Percentiles rank a stretch among this genome's conserved stretches.
Evolutionary conservation across 2,888 invertebrate genomes (phyloP).

Genomic region (Campopleginae sp.): DNA sequence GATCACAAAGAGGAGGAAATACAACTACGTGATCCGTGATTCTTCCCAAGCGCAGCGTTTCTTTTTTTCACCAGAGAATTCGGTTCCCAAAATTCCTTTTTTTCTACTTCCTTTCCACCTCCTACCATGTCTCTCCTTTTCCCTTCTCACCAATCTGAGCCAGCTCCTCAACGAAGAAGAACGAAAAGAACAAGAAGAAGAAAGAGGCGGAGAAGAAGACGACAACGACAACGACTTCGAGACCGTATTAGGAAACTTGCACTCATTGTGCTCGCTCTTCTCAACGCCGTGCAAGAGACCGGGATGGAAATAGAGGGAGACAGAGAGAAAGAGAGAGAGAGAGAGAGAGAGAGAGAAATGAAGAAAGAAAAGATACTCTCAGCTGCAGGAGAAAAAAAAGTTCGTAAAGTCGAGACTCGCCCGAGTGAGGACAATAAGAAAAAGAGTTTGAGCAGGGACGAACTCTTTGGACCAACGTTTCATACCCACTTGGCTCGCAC

Average conservation of each 20-base stretch:
- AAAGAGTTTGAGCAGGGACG: conserved; percentile 60
- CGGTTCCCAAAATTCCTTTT: conserved; percentile 80
- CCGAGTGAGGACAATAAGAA: conserved; percentile 65
- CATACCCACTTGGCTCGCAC: conserved; percentile 22
- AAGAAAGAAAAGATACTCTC: conserved; percentile 41
- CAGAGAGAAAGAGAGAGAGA: conserved; percentile 30
- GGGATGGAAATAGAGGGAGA: conserved; percentile 26
- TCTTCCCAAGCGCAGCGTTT: conserved; percentile 70
- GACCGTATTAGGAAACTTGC: conserved; percentile 82
- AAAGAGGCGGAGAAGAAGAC: conserved; percentile 34
- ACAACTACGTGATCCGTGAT: conserved; percentile 61
- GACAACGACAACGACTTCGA: conserved; percentile 63
- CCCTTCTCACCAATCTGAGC: conserved; percentile 62
- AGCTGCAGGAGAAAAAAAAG: conserved; percentile 69
- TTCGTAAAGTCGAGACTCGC: conserved; percentile 68
- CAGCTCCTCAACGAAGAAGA: conserved; percentile 53
- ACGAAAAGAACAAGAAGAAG: conserved; percentile 20
- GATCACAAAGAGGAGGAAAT: conserved; percentile 37
- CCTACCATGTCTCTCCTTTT: conserved; percentile 52
- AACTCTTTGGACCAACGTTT: conserved; percentile 44
- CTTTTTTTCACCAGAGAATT: conserved; percentile 14
- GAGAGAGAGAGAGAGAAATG: conserved; percentile 17
- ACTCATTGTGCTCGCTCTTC: conserved; percentile 78
- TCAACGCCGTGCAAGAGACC: conserved; percentile 69
- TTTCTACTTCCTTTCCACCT: conserved; percentile 61